These are phyloP conservation scores for Polyommatus icarus DNA, from an alignment of 2,888 invertebrate species.

Conservation along the genomic window DNA sequence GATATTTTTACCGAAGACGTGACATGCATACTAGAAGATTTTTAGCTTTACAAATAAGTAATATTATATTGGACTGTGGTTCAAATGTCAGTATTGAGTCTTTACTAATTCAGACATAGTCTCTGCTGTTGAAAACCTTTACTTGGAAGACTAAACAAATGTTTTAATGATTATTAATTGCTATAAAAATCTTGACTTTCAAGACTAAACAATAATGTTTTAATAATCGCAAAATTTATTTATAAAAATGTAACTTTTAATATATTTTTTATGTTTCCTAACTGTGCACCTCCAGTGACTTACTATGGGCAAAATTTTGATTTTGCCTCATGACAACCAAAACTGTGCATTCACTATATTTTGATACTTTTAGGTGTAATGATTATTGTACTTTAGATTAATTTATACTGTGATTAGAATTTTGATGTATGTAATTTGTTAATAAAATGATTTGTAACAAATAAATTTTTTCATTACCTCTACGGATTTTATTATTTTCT, in stretches of 20 bases:
- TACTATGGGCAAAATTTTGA: background rate
- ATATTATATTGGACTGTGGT: background rate
- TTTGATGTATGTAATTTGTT: slow-evolving; percentile 59
- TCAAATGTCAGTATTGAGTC: slow-evolving; percentile 2
- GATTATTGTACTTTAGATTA: slow-evolving; percentile 46
- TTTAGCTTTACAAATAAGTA: background rate
- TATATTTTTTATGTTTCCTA: slow-evolving; percentile 4
- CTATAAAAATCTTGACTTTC: background rate
- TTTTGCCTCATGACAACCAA: slow-evolving; percentile 22
- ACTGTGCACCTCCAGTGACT: slow-evolving; percentile 11
- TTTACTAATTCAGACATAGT: background rate
- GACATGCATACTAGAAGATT: background rate
- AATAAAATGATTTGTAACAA: slow-evolving; percentile 56
- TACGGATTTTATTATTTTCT: slow-evolving; percentile 49
- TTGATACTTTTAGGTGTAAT: slow-evolving; percentile 27
- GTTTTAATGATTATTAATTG: slow-evolving; percentile 12
- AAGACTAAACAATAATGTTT: slow-evolving; percentile 26
- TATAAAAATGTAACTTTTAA: slow-evolving; percentile 16
- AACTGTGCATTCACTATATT: slow-evolving; percentile 16
- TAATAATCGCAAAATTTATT: slow-evolving; percentile 18
- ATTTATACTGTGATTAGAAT: slow-evolving; percentile 65
- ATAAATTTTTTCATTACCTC: slow-evolving; percentile 46
- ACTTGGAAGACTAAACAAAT: slow-evolving; percentile 23
- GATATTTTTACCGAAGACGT: slow-evolving; percentile 25
- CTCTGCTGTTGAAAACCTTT: background rate